Evolutionary conservation across 1,140 invertebrate species (phyloP), one percentile per base, ranked within the genome.

Genomic region (Neodiprion pinetum): DNA sequence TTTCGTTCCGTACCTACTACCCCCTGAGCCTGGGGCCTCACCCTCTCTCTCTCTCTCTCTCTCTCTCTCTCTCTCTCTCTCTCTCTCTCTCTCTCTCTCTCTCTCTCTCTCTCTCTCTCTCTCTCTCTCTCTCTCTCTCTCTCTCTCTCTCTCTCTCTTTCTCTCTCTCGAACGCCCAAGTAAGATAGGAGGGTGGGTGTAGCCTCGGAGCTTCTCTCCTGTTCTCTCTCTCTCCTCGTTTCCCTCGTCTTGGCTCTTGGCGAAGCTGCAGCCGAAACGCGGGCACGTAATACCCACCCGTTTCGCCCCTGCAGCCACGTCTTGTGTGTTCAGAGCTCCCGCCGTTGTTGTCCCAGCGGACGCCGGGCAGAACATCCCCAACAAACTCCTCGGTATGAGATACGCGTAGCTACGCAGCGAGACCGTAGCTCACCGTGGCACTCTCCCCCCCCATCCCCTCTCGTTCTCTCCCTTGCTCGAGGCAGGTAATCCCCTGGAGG

Each of bases 401-500:
- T 87, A 89, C 88, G 87, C 88, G 87, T 89, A 89, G 86, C 85
- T 87, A 88, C 86, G 85, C 86, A 88, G 86, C 84, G 86, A 88
- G 83, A 83, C 80, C 86, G 86, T 89, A 89, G 87, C 86, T 89
- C 88, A 88, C 85, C 80, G 85, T 82, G 83, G 83, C 53, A 80
- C 79, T 82, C 83, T 82, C 82, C 83, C 83, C 83, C 83, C 84
- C 85, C n/a, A 5, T 8, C 28, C 28, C 2, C 28, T 40, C 28
- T 40, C 28, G 28, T 40, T 40, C 28, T 40, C 53, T 61, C 53
- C 53, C n/a, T 17, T 12, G 53, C 53, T 61, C 85, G 84, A 88
- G 87, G 86, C 84, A 86, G 87, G 87, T 89, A 89, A 89, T 89
- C 88, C 88, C 88, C 88, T 88, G 83, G 88, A 86, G 87, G 88